Evolutionary conservation across 2,888 invertebrate species (phyloP).

Genomic region (Hydropsyche betteni): DNA sequence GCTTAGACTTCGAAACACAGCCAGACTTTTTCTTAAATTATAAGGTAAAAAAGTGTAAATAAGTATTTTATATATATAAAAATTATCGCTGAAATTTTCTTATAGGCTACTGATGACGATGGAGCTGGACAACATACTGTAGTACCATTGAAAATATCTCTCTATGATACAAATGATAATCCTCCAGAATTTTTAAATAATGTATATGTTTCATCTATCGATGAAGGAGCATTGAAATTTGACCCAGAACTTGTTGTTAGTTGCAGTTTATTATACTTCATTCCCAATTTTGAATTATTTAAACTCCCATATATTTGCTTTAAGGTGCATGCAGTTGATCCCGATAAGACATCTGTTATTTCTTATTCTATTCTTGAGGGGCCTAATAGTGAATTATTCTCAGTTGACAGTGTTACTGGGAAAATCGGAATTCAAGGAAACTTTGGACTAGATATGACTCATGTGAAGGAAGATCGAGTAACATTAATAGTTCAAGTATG

Average conservation of each 20-base stretch:
- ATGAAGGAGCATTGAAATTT: slow-evolving; percentile 86
- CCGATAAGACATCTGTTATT: slow-evolving; percentile 82
- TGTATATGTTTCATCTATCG: slow-evolving; percentile 81
- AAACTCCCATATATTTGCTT: slow-evolving; percentile 36
- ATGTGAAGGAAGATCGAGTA: slow-evolving; percentile 69
- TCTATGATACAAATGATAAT: slow-evolving; percentile 90
- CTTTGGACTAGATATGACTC: slow-evolving; percentile 66
- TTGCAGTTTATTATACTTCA: neutral
- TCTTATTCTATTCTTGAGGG: slow-evolving; percentile 78
- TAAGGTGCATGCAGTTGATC: slow-evolving; percentile 79
- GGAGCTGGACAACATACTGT: slow-evolving; percentile 82
- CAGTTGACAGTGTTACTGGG: slow-evolving; percentile 75
- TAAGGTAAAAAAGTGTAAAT: slow-evolving; percentile 67
- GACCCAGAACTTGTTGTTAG: slow-evolving; percentile 73
- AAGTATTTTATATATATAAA: slow-evolving; percentile 3
- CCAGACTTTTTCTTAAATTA: slow-evolving; percentile 84
- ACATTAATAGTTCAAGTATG: slow-evolving; percentile 73
- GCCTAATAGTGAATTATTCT: slow-evolving; percentile 69
- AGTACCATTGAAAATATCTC: slow-evolving; percentile 80
- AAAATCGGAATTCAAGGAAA: slow-evolving; percentile 69
- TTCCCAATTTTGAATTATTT: too few relatives aligned
- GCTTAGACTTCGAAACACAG: slow-evolving; percentile 86
- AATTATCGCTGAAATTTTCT: slow-evolving; percentile 43
- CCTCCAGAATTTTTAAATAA: slow-evolving; percentile 82
- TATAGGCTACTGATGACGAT: slow-evolving; percentile 84